Conservation (phyloP, 1,140 invertebrate genomes). For the Phenacoccus solenopsis region DNA sequence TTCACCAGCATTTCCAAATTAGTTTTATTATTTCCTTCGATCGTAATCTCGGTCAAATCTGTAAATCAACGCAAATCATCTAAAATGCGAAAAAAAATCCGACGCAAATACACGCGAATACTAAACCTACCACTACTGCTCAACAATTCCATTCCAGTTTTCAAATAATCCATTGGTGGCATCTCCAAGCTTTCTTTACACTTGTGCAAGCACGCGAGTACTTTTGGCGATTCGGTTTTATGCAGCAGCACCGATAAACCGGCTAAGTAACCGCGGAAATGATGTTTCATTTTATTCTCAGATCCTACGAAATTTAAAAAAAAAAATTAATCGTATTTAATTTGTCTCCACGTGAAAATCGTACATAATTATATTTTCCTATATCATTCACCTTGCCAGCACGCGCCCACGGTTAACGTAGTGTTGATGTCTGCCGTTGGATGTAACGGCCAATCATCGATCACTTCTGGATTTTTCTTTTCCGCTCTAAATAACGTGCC, state of each 20-base stretch:
- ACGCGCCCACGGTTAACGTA: slow-evolving; percentile 85
- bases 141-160: slow-evolving; percentile 57
- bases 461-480: slow-evolving; percentile 84
- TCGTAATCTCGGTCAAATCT: slow-evolving; percentile 80
- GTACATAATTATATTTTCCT: no score
- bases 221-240: slow-evolving; percentile 61
- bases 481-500: slow-evolving; percentile 67
- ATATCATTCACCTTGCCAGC: slow-evolving; percentile 77
- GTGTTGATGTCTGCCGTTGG: slow-evolving; percentile 87
- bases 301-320: slow-evolving; percentile 44
- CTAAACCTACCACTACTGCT: slow-evolving; percentile 43
- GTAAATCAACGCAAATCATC: slow-evolving; percentile 29
- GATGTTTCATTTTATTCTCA: slow-evolving; percentile 73
- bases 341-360: no score
- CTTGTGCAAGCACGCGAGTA: slow-evolving; percentile 69
- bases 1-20: slow-evolving; percentile 78
- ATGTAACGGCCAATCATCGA: slow-evolving; percentile 99
- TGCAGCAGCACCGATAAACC: slow-evolving; percentile 71
- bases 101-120: no score
- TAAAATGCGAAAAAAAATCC: not conserved
- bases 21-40: slow-evolving; percentile 77
- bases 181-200: slow-evolving; percentile 75
- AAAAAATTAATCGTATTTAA: no score
- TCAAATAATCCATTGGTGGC: slow-evolving; percentile 58
- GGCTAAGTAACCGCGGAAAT: slow-evolving; percentile 75